Base-by-base conservation (phyloP, 2,888 invertebrate genomes). In the Argyresthia goedartella region DNA sequence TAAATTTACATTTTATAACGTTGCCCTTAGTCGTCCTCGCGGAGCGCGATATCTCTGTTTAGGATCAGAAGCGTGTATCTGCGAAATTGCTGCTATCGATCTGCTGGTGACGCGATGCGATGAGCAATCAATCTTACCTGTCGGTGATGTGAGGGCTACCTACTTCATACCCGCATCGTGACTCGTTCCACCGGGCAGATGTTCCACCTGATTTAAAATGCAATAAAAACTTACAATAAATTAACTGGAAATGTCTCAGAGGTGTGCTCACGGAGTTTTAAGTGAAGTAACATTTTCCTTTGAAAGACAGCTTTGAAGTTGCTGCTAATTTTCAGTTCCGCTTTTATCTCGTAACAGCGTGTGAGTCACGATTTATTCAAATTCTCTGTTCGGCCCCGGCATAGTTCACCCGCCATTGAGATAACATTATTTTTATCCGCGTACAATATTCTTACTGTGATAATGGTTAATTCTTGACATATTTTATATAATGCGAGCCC, bases 401-500 rank as follows among this genome's bases (percentile, higher is more conserved):
- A 68, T 65, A 69, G 67, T 68, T 66, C 65, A 65, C 63, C 60
- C 57, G 54, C 56, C 61, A 60, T 64, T 59, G 49, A 41, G 61
- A 63, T 64, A 68, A 66, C 63, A 64, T 64, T 66, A 71, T 71
- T 71, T 74, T 73, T 71, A 71, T 65, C 68, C 59, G 70, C 66
- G 67, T 74, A 75, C 71, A 76, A 69, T 70, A 74, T 74, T 76
- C 71, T 70, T 67, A 66, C 72, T 79, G 81, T 73, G 75, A 78
- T 85, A 85, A 84, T 81, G 80, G 73, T 80, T 82, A 77, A 85
- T 82, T 84, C 82, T 78, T 84, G 84, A 85, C 85, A 85, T 82
- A 81, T 80, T 81, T 80, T 76, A 73, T 81, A 76, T 84, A 86
- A 86, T 85, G 76, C 79, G 69, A 67, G 81, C 85, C 82, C 55